These are phyloP conservation scores for Mesorhabditis sp. DNA, from an alignment of 2,888 invertebrate genomes.

Conservation along the genomic window DNA sequence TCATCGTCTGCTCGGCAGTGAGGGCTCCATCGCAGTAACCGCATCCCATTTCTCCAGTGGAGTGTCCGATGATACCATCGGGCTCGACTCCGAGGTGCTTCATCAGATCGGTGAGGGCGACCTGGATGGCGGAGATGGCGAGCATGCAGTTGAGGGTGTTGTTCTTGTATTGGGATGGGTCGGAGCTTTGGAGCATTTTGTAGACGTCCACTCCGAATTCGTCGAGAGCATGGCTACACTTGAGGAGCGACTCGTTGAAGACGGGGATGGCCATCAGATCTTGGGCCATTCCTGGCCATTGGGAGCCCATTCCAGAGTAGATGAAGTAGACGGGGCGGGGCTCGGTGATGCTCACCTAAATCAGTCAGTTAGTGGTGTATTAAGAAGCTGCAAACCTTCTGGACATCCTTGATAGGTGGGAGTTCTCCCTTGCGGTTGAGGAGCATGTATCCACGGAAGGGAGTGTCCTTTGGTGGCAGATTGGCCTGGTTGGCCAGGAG, in stretches of 20 bases:
- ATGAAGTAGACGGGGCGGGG: constrained; percentile 78
- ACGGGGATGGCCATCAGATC: constrained; percentile 76
- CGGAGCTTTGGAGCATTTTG: constrained; percentile 70
- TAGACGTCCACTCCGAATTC: constrained; percentile 80
- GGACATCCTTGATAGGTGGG: constrained; percentile 41
- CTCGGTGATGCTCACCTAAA: constrained; percentile 49
- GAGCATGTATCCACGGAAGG: constrained; percentile 77
- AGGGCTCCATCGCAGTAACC: constrained; percentile 94
- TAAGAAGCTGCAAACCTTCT: constrained; percentile 32
- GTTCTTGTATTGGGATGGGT: constrained; percentile 68
- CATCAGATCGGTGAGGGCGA: constrained; percentile 86
- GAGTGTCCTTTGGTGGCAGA: constrained; percentile 70
- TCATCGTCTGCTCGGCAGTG: constrained; percentile 85
- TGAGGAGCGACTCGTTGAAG: constrained; percentile 75
- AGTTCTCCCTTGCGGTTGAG: constrained; percentile 64
- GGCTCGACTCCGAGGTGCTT: constrained; percentile 73
- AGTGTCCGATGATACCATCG: constrained; percentile 80
- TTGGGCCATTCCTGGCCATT: constrained; percentile 93
- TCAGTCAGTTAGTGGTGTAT: background rate
- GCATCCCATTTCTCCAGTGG: constrained; percentile 77
- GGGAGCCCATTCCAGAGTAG: constrained; percentile 96
- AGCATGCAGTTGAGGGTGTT: constrained; percentile 85
- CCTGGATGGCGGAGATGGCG: constrained; percentile 90
- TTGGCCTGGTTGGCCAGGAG: constrained; percentile 52
- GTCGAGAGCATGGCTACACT: constrained; percentile 65